A percentile compares a stretch with the other conserved stretches of the same genome.
phyloP scores from a whole-genome alignment of 2,888 invertebrate genomes.

The Xestia rhomboidea region DNA sequence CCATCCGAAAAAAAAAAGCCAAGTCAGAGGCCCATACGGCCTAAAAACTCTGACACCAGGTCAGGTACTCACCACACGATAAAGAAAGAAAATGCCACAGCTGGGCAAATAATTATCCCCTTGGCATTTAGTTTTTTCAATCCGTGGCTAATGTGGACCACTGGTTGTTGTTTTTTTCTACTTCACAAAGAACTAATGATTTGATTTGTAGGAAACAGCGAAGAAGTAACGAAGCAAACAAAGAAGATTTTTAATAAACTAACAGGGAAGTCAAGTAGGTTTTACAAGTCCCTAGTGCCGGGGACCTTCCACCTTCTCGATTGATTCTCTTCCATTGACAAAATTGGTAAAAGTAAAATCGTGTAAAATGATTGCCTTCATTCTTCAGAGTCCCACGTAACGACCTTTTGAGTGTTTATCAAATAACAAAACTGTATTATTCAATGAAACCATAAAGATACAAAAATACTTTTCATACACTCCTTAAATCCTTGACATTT shows the following conservation, averaged over 20 bases:
- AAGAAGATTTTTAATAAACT: neutral
- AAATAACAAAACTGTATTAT: conserved; percentile 4
- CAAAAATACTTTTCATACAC: neutral
- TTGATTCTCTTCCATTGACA: neutral
- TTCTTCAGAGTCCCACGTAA: neutral
- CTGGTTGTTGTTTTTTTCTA: neutral
- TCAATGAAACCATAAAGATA: neutral
- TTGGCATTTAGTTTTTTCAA: neutral
- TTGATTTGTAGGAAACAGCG: neutral
- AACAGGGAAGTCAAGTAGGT: neutral
- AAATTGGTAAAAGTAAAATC: neutral
- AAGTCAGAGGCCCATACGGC: no score
- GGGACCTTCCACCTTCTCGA: neutral
- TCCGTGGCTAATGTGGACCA: neutral
- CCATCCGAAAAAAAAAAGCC: no score
- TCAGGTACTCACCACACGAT: no score
- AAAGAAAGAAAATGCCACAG: no score
- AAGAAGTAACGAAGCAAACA: neutral
- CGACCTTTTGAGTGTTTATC: neutral
- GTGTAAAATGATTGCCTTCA: neutral
- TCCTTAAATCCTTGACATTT: neutral
- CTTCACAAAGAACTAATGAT: neutral
- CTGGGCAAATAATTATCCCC: neutral
- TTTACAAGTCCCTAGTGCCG: neutral
- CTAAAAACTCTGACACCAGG: no score